These are phyloP conservation scores for Panulirus ornatus DNA, from an alignment of 1,140 invertebrate species.

Conservation along the genomic window DNA sequence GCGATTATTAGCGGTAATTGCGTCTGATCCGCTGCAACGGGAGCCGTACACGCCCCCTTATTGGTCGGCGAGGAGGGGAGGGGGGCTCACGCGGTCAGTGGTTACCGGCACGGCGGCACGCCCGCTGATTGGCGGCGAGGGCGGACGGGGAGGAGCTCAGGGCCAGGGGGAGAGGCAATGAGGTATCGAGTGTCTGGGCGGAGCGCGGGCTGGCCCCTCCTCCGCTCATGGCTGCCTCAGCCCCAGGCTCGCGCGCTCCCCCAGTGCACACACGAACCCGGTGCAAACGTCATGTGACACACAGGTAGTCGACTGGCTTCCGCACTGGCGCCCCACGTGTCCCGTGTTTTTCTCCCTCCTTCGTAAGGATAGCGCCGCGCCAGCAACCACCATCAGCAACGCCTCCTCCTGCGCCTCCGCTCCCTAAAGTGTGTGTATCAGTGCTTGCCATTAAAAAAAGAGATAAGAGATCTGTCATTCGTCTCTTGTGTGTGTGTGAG, in stretches of 20 bases:
- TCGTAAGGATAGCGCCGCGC: slow-evolving; percentile 28
- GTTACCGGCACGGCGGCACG: slow-evolving; percentile 24
- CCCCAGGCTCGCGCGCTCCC: slow-evolving; percentile 63
- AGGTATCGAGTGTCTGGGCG: slow-evolving; percentile 22
- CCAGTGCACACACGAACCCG: slow-evolving; percentile 71
- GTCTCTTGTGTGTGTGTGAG: slow-evolving; percentile 51
- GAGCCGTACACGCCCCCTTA: slow-evolving; percentile 60
- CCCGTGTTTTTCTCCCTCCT: not conserved
- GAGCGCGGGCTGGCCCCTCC: slow-evolving; percentile 40
- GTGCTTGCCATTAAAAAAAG: slow-evolving; percentile 47
- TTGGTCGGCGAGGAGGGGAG: slow-evolving; percentile 15
- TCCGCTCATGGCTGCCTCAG: slow-evolving; percentile 50
- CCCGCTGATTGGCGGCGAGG: slow-evolving; percentile 11
- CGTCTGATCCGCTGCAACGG: slow-evolving; percentile 60
- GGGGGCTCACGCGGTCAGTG: slow-evolving; percentile 49
- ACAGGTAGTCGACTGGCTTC: slow-evolving; percentile 68
- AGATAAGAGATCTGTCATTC: too few species aligned
- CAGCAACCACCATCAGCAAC: too few species aligned
- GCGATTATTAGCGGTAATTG: slow-evolving; percentile 60
- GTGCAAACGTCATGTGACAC: slow-evolving; percentile 73
- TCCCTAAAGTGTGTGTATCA: slow-evolving; percentile 60
- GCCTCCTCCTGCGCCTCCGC: slow-evolving; percentile 15
- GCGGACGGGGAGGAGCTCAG: slow-evolving; percentile 16
- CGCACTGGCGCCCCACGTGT: slow-evolving; percentile 57
- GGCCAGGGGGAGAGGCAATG: slow-evolving; percentile 20